A percentile compares a stretch with the other conserved stretches of the same genome.
These are phyloP conservation scores for Oreochromis tanganicae DNA, from an alignment of 2,113 vertebrate genomes.

Conservation along the genomic window DNA sequence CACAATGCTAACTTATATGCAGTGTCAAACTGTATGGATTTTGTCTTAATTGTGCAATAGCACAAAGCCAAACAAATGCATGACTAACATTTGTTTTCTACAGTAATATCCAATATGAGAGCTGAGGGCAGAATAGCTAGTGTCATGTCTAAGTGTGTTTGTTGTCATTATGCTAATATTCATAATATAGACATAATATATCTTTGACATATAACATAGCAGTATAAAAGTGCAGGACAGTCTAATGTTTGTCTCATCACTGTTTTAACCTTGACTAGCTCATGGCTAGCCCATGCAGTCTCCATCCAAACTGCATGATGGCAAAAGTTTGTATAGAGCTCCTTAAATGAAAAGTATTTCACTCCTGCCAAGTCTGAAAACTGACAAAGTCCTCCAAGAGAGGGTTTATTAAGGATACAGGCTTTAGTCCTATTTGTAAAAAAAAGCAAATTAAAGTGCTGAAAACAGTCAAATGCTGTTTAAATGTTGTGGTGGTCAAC, in stretches of 20 bases:
- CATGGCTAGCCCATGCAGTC: not conserved
- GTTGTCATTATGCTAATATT: not conserved
- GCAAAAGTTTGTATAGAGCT: not conserved
- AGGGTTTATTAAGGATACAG: not conserved
- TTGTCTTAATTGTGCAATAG: not conserved
- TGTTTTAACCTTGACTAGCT: not conserved
- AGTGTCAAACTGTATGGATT: not conserved
- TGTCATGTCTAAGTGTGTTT: not conserved
- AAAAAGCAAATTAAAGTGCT: not conserved
- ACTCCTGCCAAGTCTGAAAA: not conserved
- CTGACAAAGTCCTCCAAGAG: not conserved
- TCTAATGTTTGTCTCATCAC: not conserved
- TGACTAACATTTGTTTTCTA: not conserved
- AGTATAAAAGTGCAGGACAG: not conserved
- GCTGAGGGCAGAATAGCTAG: not conserved
- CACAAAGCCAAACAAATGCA: not conserved
- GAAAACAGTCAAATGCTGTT: not conserved
- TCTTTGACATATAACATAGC: not conserved
- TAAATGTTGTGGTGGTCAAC: not conserved
- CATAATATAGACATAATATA: not conserved
- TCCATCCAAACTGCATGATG: not conserved
- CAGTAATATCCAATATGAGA: not conserved
- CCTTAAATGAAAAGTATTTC: not conserved
- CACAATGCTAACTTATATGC: not conserved
- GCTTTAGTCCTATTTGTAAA: not conserved